Percentiles rank a stretch among this genome's conserved stretches.
These are phyloP conservation scores for Anoplopoma fimbria DNA, from an alignment of 2,113 vertebrate species.

Conservation along the genomic window DNA sequence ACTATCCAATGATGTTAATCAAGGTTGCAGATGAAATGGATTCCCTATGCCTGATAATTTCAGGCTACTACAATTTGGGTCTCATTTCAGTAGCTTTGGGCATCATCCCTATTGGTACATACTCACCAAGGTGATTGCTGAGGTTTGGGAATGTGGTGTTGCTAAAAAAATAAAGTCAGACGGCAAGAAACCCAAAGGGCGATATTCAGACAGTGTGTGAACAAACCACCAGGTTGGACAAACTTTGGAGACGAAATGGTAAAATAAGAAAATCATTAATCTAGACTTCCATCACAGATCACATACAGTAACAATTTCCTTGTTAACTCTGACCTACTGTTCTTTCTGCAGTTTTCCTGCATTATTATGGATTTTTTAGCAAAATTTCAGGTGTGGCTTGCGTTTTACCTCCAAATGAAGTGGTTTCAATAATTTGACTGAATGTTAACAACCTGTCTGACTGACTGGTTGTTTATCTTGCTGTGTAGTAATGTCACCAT, in stretches of 20 bases:
- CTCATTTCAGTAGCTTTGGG: not conserved
- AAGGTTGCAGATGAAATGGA: not conserved
- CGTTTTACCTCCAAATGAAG: not conserved
- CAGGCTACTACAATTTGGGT: no score
- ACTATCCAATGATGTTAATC: not conserved
- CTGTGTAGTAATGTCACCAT: not conserved
- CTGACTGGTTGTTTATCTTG: not conserved
- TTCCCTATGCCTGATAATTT: not conserved
- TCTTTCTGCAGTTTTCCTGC: not conserved
- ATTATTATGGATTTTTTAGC: no score
- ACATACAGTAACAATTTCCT: not conserved
- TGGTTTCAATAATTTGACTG: not conserved
- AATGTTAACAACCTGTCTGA: not conserved
- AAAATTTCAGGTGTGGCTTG: no score
- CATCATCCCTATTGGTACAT: not conserved
- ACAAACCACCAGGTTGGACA: not conserved
- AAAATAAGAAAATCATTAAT: not conserved
- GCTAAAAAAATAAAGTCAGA: not conserved
- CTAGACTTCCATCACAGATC: not conserved
- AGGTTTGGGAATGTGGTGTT: not conserved
- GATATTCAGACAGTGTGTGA: not conserved
- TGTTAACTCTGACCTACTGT: not conserved
- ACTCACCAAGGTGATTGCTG: not conserved
- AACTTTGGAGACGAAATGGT: not conserved
- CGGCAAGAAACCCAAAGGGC: not conserved